phyloP scores from a whole-genome alignment of 2,797 vertebrate species.

The Mormyrus hasselquistii region DNA sequence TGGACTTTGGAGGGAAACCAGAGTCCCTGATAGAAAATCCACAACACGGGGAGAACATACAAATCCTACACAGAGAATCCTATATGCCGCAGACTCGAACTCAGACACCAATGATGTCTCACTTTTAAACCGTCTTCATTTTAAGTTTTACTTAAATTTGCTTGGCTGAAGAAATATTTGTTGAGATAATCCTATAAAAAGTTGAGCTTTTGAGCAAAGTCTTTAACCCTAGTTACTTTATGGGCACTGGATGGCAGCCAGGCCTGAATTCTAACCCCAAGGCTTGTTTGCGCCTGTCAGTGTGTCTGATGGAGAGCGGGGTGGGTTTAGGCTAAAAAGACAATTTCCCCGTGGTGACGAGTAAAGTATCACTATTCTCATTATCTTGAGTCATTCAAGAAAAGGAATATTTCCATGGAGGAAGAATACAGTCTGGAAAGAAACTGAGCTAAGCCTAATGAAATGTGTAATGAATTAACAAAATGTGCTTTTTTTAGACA shows the following conservation, averaged over 20 bases:
- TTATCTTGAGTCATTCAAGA: not conserved
- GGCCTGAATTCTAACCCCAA: not conserved
- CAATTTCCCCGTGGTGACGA: not conserved
- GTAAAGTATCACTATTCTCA: not conserved
- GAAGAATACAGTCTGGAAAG: not conserved
- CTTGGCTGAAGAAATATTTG: not conserved
- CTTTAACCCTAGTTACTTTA: not conserved
- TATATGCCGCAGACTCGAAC: not conserved
- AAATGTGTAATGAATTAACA: not conserved
- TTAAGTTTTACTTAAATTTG: not conserved
- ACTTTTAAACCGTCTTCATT: not conserved
- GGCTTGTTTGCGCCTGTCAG: not conserved
- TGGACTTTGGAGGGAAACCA: not conserved
- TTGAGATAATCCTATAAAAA: not conserved
- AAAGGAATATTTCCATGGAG: not conserved
- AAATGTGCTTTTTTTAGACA: not conserved
- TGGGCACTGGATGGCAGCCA: not conserved
- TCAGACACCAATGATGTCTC: not conserved
- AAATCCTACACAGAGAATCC: not conserved
- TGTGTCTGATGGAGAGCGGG: not conserved
- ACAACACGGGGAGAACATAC: not conserved
- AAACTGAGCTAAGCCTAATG: not conserved
- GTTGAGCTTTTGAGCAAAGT: not conserved
- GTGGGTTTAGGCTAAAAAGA: not conserved
- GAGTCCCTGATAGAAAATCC: not conserved